Evolutionary conservation across 2,888 invertebrate species (phyloP), one percentile per base, ranked within the genome.

Genomic region (Lasioglossum lativentre): DNA sequence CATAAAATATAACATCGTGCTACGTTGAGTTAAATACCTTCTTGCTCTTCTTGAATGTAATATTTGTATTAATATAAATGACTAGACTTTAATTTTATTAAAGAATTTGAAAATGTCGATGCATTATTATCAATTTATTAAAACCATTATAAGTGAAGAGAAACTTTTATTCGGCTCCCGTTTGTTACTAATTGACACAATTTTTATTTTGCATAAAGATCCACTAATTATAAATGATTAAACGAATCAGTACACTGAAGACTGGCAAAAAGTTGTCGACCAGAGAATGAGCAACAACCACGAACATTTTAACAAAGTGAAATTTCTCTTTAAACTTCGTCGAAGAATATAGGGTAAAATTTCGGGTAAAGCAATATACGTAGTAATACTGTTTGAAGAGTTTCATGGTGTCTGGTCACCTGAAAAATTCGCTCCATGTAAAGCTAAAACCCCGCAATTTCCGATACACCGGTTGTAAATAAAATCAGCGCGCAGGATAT

Each of bases 401-500:
- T 63, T 6, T 63, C 4, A 5, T 1, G 0, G 27, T 14, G 30
- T 30, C 30, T 5, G 66, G 23, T 23, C 6, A 19, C 0, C 34
- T 23, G 38, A 68, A 38, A 40, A 38, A 38, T 38, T 12, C n/a
- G 4, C 23, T 68, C 4, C 12, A 0, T n/a, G 23, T 12, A 12
- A 23, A 23, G 34, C 19, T 56, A 34, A 59, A 59, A 76, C 73
- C 27, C 16, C 38, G 23, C 5, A 0, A 8, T 45, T 4, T n/a
- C 2, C 27, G 19, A 23, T 12, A 30, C 45, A 42, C 30, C 47
- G 23, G n/a, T 75, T 42, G 34, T 73, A 76, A 73, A 79, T 66
- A 73, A 52, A 72, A 79, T 79, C n/a, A 68, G 16, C 34, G 45
- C 16, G 45, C 47, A 16, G 30, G 56, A 63, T 27, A 74, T 63